These are phyloP conservation scores for Pelobates fuscus DNA, from an alignment of 2,113 vertebrate species.

Conservation along the genomic window DNA sequence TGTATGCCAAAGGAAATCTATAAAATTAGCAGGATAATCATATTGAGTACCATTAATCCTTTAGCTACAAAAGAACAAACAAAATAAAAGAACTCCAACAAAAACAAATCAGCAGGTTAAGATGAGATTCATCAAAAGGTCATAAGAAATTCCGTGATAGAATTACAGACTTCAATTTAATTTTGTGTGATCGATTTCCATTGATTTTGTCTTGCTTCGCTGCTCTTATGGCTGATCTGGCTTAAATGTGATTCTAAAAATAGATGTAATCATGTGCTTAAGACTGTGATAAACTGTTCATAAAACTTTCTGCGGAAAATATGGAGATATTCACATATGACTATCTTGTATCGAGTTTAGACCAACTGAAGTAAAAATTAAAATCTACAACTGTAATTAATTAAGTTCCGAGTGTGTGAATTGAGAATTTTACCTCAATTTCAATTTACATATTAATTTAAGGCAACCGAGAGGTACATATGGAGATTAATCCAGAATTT, in stretches of 20 bases:
- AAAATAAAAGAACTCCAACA: constrained; percentile 27
- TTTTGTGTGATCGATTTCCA: constrained; percentile 40
- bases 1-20: not conserved
- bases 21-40: constrained; percentile 16
- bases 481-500: no score
- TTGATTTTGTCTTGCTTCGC: constrained; percentile 27
- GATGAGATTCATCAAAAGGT: constrained; percentile 30
- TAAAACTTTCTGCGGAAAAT: constrained; percentile 8
- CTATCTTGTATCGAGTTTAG: no score
- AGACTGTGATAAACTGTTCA: constrained; percentile 1
- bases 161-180: constrained; percentile 40
- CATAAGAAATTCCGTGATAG: constrained; percentile 25
- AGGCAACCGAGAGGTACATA: no score
- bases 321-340: no score
- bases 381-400: no score
- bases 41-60: constrained; percentile 23
- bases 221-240: constrained; percentile 1
- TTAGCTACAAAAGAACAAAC: constrained; percentile 24
- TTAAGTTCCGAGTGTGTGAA: no score
- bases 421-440: no score
- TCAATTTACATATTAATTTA: no score
- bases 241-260: constrained; percentile 33
- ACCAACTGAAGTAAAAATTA: no score
- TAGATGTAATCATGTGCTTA: not conserved
- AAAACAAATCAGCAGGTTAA: constrained; percentile 34